These are phyloP conservation scores for Dendrolimus houi DNA, from an alignment of 2,888 invertebrate genomes.

Conservation along the genomic window DNA sequence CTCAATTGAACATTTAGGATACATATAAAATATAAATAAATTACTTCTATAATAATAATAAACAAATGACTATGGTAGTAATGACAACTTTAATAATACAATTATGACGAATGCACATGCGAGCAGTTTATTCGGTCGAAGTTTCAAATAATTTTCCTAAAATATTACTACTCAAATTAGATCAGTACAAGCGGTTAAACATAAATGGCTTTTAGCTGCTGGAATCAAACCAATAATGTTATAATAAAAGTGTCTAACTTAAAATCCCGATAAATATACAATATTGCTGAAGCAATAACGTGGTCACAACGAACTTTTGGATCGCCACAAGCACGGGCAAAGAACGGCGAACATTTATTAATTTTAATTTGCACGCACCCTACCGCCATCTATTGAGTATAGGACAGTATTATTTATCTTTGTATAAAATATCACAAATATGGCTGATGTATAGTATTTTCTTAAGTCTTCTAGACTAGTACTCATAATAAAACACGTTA, in stretches of 20 bases:
- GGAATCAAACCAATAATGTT: conserved; percentile 16
- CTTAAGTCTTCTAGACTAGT: too few relatives aligned
- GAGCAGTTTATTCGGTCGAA: too few relatives aligned
- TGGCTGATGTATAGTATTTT: too few relatives aligned
- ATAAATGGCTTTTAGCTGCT: conserved; percentile 4
- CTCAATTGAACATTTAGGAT: too few relatives aligned
- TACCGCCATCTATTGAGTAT: conserved; percentile 7
- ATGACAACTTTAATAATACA: too few relatives aligned
- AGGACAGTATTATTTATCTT: conserved; percentile 15
- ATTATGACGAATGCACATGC: too few relatives aligned
- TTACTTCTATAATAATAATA: too few relatives aligned
- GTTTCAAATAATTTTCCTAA: too few relatives aligned
- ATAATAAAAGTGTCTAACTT: conserved; percentile 20
- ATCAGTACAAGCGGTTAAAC: neutral
- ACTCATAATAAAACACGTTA: too few relatives aligned
- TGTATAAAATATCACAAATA: conserved; percentile 5
- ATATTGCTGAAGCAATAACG: conserved; percentile 25
- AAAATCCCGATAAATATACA: conserved; percentile 23
- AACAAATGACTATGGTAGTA: too few relatives aligned
- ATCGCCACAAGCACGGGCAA: conserved; percentile 9
- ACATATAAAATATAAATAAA: too few relatives aligned
- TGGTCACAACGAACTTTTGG: conserved; percentile 20
- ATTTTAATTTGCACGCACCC: conserved; percentile 4
- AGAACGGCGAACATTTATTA: conserved; percentile 1
- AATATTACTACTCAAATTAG: neutral